phyloP scores from a whole-genome alignment of 2,113 vertebrate species.

The Dendropsophus ebraccatus region DNA sequence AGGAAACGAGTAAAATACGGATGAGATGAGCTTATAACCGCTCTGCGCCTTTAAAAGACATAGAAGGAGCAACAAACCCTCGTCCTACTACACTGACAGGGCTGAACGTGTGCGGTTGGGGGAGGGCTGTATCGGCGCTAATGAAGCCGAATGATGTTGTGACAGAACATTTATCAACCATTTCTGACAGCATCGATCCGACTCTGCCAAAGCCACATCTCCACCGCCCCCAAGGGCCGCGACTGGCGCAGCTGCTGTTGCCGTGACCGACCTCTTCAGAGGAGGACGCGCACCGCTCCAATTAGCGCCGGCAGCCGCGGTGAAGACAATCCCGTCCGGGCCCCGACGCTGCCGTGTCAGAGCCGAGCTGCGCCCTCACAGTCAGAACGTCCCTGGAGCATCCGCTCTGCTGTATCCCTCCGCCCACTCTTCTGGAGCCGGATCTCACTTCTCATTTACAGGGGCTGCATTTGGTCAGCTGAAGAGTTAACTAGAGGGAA shows the following conservation, averaged over 20 bases:
- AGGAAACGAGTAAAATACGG: background rate
- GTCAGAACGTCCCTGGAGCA: background rate
- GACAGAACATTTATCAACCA: constrained; percentile 53
- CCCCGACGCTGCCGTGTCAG: constrained; percentile 9
- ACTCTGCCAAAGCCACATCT: constrained; percentile 9
- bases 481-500: constrained; percentile 23
- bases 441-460: background rate
- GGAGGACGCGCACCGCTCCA: constrained; percentile 47
- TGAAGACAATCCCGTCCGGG: constrained; percentile 1
- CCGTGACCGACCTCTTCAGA: background rate
- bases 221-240: constrained; percentile 32
- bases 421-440: constrained; percentile 53
- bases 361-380: constrained; percentile 17
- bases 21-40: too few species aligned
- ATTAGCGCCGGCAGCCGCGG: background rate
- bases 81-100: background rate
- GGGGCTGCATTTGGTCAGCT: constrained; percentile 23
- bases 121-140: background rate
- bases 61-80: background rate
- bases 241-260: background rate
- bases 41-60: too few species aligned
- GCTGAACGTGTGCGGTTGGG: background rate
- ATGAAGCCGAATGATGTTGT: constrained; percentile 34
- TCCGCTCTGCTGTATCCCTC: constrained; percentile 52
- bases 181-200: constrained; percentile 52